Base-by-base conservation (phyloP, 2,797 vertebrate genomes). In the Champsocephalus gunnari region DNA sequence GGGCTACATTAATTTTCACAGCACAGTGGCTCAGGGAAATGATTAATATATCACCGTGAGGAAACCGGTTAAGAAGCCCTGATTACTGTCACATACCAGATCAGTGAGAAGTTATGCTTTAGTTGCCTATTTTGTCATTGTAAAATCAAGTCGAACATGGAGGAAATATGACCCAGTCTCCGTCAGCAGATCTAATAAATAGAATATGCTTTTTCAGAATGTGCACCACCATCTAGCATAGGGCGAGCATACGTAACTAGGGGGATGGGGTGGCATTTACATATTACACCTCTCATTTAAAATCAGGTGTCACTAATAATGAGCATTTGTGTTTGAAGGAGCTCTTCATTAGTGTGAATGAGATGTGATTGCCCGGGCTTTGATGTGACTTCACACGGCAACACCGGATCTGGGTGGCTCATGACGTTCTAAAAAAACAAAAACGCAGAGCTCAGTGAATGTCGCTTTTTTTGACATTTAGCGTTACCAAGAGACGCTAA, bases 331-430 rank as follows among this genome's bases (percentile, higher is more conserved):
- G 90, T 94, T 90, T 87, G 86, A 93, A 90, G 91, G 90, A 76
- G 89, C 81, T 19, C 73, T 93, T 82, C 75, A 82, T 94, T 94
- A 93, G 75, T 67, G 68, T 76, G 87, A 92, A 90, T 85, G 84
- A 90, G 65, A 71, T 82, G 84, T 86, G 85, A 88, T 91, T 92
- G 93, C 83, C 80, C 65, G 3, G 84, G 91, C 93, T 96, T 93
- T 94, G 92, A 95, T 94, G 92, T 93, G 85, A 94, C 93, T 95
- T 96, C 92, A 93, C 92, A 94, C 87, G 57, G 75, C 84, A 87
- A 77, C 90, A 85, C 47, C 41, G 76, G 71, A 81, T 87, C 28
- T 53, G 79, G 86, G 73, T 70, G 88, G 89, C 88, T 96, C 94
- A 95, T 94, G 89, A 95, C 94, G 85, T 83, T 67, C 59, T 71